phyloP scores from a whole-genome alignment of 2,797 vertebrate genomes.

The Amblyraja radiata region DNA sequence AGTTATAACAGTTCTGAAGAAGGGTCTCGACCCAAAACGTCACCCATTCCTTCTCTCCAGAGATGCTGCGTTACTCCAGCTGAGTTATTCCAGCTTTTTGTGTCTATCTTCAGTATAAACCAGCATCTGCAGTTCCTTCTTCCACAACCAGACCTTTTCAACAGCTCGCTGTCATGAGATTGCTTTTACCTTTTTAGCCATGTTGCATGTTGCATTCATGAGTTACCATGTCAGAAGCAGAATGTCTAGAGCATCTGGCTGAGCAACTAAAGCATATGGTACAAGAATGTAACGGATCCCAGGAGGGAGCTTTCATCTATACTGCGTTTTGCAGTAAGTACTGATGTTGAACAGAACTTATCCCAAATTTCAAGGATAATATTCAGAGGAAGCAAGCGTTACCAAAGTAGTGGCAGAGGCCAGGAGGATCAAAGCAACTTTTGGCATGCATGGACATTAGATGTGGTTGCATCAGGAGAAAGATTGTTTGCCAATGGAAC shows the following conservation, averaged over 20 bases:
- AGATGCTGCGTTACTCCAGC: too few species aligned
- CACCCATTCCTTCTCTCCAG: too few species aligned
- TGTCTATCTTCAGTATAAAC: too few species aligned
- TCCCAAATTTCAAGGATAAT: not conserved
- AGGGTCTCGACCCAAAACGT: too few species aligned
- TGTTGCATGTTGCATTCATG: not conserved
- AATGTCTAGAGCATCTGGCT: constrained; percentile 34
- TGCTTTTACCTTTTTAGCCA: constrained; percentile 8
- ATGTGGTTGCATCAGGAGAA: not conserved
- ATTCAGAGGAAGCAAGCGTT: not conserved
- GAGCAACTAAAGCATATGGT: constrained; percentile 25
- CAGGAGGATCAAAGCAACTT: not conserved
- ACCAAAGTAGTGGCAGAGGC: not conserved
- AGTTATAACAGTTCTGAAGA: too few species aligned
- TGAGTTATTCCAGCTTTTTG: too few species aligned
- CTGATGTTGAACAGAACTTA: not conserved
- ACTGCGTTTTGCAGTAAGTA: not conserved
- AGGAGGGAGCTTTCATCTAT: constrained; percentile 23
- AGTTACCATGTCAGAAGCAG: not conserved
- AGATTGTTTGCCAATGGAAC: not conserved
- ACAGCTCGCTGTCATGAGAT: not conserved
- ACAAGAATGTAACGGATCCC: constrained; percentile 12
- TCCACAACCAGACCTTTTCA: not conserved
- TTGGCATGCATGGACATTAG: not conserved
- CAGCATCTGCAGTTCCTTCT: too few species aligned